Percentiles rank a stretch among this genome's conserved stretches.
Evolutionary conservation across 1,140 invertebrate genomes (phyloP).

Genomic region (Limonius californicus): DNA sequence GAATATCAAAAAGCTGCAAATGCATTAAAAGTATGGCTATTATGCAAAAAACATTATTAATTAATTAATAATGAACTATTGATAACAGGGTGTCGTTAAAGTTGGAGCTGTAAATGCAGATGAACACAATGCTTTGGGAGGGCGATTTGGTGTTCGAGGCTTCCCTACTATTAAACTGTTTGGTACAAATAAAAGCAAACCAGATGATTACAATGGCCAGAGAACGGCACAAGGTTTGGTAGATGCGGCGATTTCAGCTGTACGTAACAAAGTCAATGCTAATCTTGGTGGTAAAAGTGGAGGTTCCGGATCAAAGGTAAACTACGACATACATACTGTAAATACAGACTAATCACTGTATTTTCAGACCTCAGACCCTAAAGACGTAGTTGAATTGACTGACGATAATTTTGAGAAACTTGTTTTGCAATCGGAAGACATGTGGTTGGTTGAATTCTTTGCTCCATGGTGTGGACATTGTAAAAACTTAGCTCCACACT

Average conservation of each 20-base stretch:
- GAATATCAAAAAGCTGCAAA: slow-evolving; percentile 87
- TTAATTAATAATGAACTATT: neutral
- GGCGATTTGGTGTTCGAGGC: slow-evolving; percentile 79
- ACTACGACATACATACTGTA: no score
- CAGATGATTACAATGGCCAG: slow-evolving; percentile 81
- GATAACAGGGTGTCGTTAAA: slow-evolving; percentile 82
- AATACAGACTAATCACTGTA: no score
- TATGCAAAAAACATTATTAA: no score
- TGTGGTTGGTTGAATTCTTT: slow-evolving; percentile 97
- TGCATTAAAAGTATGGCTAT: slow-evolving; percentile 81
- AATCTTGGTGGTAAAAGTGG: slow-evolving; percentile 60
- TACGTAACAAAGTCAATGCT: slow-evolving; percentile 64
- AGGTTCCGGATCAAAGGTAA: slow-evolving; percentile 35
- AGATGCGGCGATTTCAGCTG: slow-evolving; percentile 74
- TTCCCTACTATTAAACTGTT: slow-evolving; percentile 98
- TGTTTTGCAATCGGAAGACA: slow-evolving; percentile 85
- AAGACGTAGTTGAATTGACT: slow-evolving; percentile 89
- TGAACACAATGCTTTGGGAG: slow-evolving; percentile 76
- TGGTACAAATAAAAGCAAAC: slow-evolving; percentile 79
- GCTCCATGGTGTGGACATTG: slow-evolving; percentile 97
- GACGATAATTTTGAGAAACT: slow-evolving; percentile 91
- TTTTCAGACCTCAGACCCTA: slow-evolving; percentile 32
- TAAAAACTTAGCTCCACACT: slow-evolving; percentile 93
- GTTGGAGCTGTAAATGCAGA: slow-evolving; percentile 92
- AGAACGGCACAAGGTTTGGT: slow-evolving; percentile 83